Evolutionary conservation across 2,888 invertebrate species (phyloP).

Genomic region (Protodeltote pygarga): DNA sequence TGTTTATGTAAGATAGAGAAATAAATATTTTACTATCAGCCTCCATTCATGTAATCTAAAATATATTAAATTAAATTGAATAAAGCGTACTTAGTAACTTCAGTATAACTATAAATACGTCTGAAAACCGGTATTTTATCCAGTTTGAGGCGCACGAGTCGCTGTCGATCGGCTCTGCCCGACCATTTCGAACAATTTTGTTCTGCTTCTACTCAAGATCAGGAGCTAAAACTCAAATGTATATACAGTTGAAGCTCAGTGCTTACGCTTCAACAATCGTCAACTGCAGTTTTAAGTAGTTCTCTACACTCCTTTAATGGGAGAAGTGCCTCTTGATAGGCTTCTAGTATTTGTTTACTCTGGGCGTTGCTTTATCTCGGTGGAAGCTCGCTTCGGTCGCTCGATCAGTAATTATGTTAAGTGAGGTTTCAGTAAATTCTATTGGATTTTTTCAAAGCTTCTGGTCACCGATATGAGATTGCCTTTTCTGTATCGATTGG

Average conservation of each 20-base stretch:
- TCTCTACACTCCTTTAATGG: slow-evolving; percentile 3
- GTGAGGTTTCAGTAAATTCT: slow-evolving; percentile 5
- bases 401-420: slow-evolving; percentile 9
- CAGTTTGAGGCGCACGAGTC: slow-evolving; percentile 1
- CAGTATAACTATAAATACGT: slow-evolving; percentile 23
- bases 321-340: neutral
- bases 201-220: slow-evolving; percentile 1
- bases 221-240: slow-evolving; percentile 15
- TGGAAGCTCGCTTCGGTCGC: neutral
- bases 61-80: slow-evolving; percentile 28
- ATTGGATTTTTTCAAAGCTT: neutral
- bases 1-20: no score
- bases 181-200: neutral
- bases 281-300: slow-evolving; percentile 7
- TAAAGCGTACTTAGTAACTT: slow-evolving; percentile 9
- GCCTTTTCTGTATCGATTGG: slow-evolving; percentile 2
- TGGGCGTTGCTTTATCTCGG: neutral
- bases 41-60: slow-evolving; percentile 1
- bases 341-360: neutral
- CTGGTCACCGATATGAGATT: slow-evolving; percentile 1
- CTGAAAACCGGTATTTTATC: slow-evolving; percentile 28
- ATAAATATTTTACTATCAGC: no score
- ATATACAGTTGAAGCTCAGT: slow-evolving; percentile 10
- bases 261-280: slow-evolving; percentile 8
- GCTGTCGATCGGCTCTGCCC: neutral